Percentiles rank a stretch among this genome's conserved stretches.
These are phyloP conservation scores for Equus quagga DNA, from an alignment of 2,113 vertebrate species.

Conservation along the genomic window DNA sequence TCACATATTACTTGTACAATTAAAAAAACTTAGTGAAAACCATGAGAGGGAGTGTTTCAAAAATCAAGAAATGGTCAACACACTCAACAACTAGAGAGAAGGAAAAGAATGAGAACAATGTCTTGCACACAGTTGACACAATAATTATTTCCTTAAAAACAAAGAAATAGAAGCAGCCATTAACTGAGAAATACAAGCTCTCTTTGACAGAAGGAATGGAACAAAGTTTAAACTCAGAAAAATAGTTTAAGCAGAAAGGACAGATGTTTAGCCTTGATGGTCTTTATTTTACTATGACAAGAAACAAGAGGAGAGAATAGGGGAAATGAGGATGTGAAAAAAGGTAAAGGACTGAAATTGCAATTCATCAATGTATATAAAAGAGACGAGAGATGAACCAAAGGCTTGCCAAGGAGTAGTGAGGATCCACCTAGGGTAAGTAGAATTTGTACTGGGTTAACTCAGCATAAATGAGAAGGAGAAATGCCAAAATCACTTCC, in stretches of 20 bases:
- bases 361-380: neutral
- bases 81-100: neutral
- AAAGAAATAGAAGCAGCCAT: neutral
- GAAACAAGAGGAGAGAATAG: neutral
- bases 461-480: conserved; percentile 29
- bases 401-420: neutral
- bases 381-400: neutral
- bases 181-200: neutral
- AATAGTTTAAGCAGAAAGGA: conserved; percentile 7
- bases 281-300: conserved; percentile 28
- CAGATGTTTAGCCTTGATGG: neutral
- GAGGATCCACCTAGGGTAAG: neutral
- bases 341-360: conserved; percentile 33
- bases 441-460: conserved; percentile 7
- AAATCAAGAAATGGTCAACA: neutral
- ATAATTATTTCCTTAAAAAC: neutral
- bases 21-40: neutral
- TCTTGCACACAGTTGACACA: neutral
- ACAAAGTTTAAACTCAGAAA: conserved; percentile 12
- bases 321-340: neutral
- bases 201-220: neutral
- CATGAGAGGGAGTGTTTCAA: neutral
- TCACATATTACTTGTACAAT: neutral
- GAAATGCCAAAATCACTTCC: conserved; percentile 26
- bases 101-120: neutral